Base-by-base conservation (phyloP, 2,113 vertebrate species). In the Galbula dea region DNA sequence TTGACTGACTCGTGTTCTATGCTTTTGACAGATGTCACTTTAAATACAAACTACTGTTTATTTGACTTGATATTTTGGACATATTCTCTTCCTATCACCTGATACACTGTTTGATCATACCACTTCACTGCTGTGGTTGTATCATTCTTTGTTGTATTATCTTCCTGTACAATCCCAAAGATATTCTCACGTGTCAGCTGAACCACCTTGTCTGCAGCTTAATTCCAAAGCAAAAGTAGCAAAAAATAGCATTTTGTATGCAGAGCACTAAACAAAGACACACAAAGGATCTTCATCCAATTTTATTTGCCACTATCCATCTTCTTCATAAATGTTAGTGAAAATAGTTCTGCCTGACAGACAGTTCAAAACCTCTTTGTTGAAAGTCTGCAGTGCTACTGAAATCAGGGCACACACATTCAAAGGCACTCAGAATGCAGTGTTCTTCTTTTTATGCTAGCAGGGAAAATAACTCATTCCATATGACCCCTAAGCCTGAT, bases 21-120 rank as follows among this genome's bases (percentile, higher is more conserved):
- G 0, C 67, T 55, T 88, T 86, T 94, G 93, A 81, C 92, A 95
- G 92, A 87, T 94, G 89, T 85, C 94, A 94, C 67, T 84, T 83
- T 73, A 29, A 86, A 95, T 94, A 74, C 89, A 95, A 94, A 67
- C 32, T 95, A 63, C 46, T 91, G 18, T 52, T 82, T 88, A 86
- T 94, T 84, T 1, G 41, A 93, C 49, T 88, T 91, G 82, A 90
- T 78, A 66, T 78, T 95, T 91, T 81, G 89, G 76, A 77, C 88
- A 92, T 36, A 41, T 81, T 90, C 39, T 83, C 30, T 78, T 93
- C 39, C 74, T 54, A 39, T 95, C 79, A 91, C 65, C 92, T 88
- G 86, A 83, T 73, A 69, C 14, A 39, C 23, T 80, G 45, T 77
- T 83, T 85, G 86, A 91, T 75, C 68, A 51, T 81, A 74, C 37